Percentiles rank a stretch among this genome's conserved stretches.
phyloP scores from a whole-genome alignment of 2,797 vertebrate species.

The Otolemur crassicaudatus region DNA sequence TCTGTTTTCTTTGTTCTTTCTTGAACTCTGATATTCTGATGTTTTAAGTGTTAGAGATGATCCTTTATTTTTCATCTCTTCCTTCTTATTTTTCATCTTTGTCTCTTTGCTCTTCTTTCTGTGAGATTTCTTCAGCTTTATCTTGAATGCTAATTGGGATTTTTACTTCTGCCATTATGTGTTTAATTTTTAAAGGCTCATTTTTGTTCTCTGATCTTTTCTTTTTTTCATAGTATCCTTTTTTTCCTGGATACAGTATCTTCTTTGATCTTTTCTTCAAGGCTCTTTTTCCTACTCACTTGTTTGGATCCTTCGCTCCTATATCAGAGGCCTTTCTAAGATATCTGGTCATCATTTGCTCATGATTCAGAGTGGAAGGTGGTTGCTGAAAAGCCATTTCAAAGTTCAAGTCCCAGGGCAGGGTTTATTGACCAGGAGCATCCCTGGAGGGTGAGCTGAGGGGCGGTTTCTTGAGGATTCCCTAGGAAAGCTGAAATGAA shows the following conservation, averaged over 20 bases:
- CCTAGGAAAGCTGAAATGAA: neutral
- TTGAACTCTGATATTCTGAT: neutral
- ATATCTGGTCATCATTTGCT: neutral
- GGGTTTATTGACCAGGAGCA: neutral
- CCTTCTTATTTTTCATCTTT: neutral
- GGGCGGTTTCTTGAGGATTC: constrained; percentile 18
- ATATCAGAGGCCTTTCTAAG: neutral
- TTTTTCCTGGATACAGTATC: neutral
- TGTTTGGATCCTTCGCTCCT: neutral
- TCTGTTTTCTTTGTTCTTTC: neutral
- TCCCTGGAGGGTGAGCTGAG: neutral
- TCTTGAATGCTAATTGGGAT: neutral
- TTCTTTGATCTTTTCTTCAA: neutral
- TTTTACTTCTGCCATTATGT: neutral
- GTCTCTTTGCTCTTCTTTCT: neutral
- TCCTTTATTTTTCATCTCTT: neutral
- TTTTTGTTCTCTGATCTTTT: neutral
- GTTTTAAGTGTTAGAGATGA: neutral
- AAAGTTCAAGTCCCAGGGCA: neutral
- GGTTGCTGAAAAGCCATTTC: neutral
- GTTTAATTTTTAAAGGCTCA: neutral
- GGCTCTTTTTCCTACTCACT: neutral
- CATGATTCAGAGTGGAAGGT: neutral
- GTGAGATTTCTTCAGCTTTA: neutral
- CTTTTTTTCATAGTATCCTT: neutral